Conservation (phyloP, 2,797 vertebrate species). For the Betta splendens region DNA sequence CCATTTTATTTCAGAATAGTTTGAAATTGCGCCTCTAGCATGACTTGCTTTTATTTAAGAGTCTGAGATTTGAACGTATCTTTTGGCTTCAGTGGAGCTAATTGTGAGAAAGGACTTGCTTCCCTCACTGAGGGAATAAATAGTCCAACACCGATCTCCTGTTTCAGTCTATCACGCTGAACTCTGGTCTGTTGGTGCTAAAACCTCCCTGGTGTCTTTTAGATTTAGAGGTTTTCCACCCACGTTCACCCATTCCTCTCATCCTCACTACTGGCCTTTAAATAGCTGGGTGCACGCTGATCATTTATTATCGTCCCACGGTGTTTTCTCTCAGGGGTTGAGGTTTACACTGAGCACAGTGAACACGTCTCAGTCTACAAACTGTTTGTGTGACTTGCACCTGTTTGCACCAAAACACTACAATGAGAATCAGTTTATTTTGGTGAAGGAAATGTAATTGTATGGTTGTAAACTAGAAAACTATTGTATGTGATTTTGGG, state of each 20-base stretch:
- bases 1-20: slow-evolving; percentile 39
- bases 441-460: slow-evolving; percentile 7
- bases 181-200: neutral
- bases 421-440: too few relatives aligned
- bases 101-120: slow-evolving; percentile 10
- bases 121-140: slow-evolving; percentile 55
- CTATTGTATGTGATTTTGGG: slow-evolving; percentile 49
- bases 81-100: slow-evolving; percentile 33
- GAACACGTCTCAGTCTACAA: slow-evolving; percentile 23
- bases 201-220: slow-evolving; percentile 9
- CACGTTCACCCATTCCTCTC: neutral
- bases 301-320: neutral
- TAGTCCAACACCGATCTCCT: slow-evolving; percentile 6
- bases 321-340: slow-evolving; percentile 6
- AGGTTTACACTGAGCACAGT: slow-evolving; percentile 1
- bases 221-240: slow-evolving; percentile 3
- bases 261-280: neutral
- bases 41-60: slow-evolving; percentile 39
- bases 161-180: slow-evolving; percentile 11
- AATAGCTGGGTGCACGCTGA: slow-evolving; percentile 3
- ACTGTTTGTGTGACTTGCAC: slow-evolving; percentile 6
- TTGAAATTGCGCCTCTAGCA: slow-evolving; percentile 32
- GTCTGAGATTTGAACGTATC: slow-evolving; percentile 23
- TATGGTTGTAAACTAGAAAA: neutral
- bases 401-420: too few relatives aligned